Evolutionary conservation across 2,113 vertebrate species (phyloP), one percentile per base, ranked within the genome.

Genomic region (Pogonocichla stellata): DNA sequence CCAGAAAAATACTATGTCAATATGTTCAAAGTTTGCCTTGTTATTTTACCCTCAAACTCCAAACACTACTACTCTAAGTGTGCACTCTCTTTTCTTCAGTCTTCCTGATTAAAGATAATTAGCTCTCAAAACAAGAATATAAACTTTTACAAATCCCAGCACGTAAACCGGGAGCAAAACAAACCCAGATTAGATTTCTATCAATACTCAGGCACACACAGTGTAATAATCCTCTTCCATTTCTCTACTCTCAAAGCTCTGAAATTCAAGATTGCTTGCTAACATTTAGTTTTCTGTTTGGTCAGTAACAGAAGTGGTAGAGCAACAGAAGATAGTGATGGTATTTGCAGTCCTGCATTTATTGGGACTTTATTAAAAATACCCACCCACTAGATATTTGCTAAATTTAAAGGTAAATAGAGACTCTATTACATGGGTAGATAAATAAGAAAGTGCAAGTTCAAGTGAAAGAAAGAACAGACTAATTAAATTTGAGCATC

Each of bases 81-180:
- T 61, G 78, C 34, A 79, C 40, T 40, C 67, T 77, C 48, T 91
- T 50, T 75, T 67, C 73, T 90, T 91, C 85, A 66, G 19, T 90
- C 79, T 93, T 95, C 93, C 78, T 92, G 85, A 92, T 94, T 91
- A 73, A 22, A 94, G 72, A 78, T 61, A 78, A 77, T 92, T 93
- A 85, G 75, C 38, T 82, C 91, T 86, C 73, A 94, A 94, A 96
- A 91, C 77, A 95, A 97, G 95, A 97, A 96, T 87, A 94, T 91
- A 88, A 95, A 80, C 72, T 84, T 78, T 40, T 70, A 93, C n/a
- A 60, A 89, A 79, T 58, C 58, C 77, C 48, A 18, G 75, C 72
- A 66, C 7, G 16, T 31, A 70, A 82, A 1, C 24, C 89, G 29
- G 65, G 62, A 86, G 69, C 58, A 91, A 62, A 79, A 67, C 60